A percentile compares a stretch with the other conserved stretches of the same genome.
Conservation (phyloP, 2,888 invertebrate species). For the Dasysyrphus tricinctus region DNA sequence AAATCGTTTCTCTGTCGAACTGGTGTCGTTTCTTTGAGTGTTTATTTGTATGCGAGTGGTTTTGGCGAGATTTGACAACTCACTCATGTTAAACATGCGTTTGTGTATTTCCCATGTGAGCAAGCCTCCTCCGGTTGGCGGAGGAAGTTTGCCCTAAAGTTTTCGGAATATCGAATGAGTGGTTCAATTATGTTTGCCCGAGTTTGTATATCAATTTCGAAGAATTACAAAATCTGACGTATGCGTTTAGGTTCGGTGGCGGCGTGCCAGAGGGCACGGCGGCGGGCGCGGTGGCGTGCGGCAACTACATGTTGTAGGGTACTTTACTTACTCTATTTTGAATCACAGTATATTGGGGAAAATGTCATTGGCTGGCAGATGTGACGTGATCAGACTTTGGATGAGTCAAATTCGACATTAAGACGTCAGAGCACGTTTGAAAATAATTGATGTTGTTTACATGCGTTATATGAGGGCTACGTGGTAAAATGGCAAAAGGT, state of each 20-base stretch:
- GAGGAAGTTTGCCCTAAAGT: conserved; percentile 52
- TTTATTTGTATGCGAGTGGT: neutral
- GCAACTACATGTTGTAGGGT: neutral
- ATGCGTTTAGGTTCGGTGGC: no score
- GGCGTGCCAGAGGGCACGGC: no score
- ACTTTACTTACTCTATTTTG: conserved; percentile 18
- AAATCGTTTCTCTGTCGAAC: neutral
- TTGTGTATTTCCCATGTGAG: conserved; percentile 32
- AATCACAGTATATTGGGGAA: neutral
- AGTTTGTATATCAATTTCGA: neutral
- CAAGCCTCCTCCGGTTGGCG: conserved; percentile 19
- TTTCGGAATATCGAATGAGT: conserved; percentile 51
- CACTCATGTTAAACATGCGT: conserved; percentile 1
- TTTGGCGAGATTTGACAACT: conserved; percentile 10
- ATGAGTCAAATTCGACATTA: conserved; percentile 43
- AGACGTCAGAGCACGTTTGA: conserved; percentile 19
- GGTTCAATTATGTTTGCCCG: conserved; percentile 25
- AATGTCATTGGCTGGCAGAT: neutral
- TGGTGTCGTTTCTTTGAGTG: neutral
- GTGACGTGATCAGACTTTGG: conserved; percentile 34
- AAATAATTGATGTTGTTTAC: neutral
- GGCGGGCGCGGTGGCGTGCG: neutral
- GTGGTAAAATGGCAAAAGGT: neutral
- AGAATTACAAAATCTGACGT: conserved; percentile 47
- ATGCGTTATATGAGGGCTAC: neutral